phyloP scores from a whole-genome alignment of 2,113 vertebrate genomes.

The Crotalus viridis region DNA sequence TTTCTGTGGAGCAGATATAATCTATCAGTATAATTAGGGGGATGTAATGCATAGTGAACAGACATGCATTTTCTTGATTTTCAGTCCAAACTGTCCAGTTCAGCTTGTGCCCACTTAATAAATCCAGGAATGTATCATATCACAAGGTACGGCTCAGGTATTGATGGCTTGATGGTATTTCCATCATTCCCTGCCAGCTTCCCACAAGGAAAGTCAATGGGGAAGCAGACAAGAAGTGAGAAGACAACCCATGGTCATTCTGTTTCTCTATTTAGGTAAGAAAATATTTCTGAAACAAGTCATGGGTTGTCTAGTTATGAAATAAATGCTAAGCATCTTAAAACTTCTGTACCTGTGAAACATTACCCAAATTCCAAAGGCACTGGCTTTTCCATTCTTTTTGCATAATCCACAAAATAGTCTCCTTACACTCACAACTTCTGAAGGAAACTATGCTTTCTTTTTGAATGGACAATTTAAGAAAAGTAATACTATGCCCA shows the following conservation, averaged over 20 bases:
- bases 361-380: background rate
- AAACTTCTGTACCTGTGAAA: background rate
- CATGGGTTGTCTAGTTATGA: background rate
- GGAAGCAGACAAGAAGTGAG: background rate
- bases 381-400: background rate
- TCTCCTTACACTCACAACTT: background rate
- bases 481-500: background rate
- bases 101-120: background rate
- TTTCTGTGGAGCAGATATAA: background rate
- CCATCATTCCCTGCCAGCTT: background rate
- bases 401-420: background rate
- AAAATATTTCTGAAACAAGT: background rate
- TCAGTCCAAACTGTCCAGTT: too few relatives aligned
- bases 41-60: too few relatives aligned
- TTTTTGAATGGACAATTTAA: background rate
- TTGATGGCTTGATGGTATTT: background rate
- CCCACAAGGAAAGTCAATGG: background rate
- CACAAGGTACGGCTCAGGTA: background rate
- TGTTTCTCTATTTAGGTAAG: background rate
- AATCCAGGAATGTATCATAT: background rate
- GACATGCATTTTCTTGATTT: too few relatives aligned
- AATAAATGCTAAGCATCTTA: background rate
- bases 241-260: background rate
- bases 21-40: background rate
- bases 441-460: background rate